These are phyloP conservation scores for Lucilia cuprina DNA, from an alignment of 1,140 invertebrate species.

Conservation along the genomic window DNA sequence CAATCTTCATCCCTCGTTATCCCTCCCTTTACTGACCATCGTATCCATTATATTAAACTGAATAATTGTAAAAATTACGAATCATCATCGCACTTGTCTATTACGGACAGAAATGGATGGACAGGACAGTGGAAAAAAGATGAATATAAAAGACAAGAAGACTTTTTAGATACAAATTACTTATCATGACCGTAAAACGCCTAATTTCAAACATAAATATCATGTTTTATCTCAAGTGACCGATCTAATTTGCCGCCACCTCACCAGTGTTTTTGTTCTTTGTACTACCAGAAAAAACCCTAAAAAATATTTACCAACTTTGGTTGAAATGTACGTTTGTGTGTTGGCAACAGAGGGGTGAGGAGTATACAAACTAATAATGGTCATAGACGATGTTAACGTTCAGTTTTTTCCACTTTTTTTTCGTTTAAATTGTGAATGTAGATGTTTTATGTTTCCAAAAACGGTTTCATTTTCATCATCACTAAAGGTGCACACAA, in stretches of 20 bases:
- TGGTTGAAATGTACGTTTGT: neutral
- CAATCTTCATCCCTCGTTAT: no score
- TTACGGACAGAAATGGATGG: neutral
- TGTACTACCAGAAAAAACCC: neutral
- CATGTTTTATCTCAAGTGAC: conserved; percentile 32
- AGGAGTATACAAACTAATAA: conserved; percentile 15
- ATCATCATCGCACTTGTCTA: conserved; percentile 31
- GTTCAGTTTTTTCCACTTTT: neutral
- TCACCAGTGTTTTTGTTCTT: neutral
- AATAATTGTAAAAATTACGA: conserved; percentile 9
- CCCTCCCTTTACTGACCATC: neutral
- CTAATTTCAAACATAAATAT: conserved; percentile 35
- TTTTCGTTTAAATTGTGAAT: neutral
- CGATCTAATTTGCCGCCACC: conserved; percentile 24
- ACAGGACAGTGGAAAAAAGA: neutral
- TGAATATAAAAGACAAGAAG: no score
- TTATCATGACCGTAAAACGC: conserved; percentile 31
- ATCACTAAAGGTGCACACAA: neutral
- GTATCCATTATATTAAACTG: neutral
- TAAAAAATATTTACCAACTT: neutral
- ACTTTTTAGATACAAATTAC: conserved; percentile 24
- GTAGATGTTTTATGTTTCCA: neutral
- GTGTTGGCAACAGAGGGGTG: neutral
- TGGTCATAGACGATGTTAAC: conserved; percentile 19
- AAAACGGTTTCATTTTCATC: conserved; percentile 34